Evolutionary conservation across 1,140 invertebrate species (phyloP).

Genomic region (Drosophila burlai): DNA sequence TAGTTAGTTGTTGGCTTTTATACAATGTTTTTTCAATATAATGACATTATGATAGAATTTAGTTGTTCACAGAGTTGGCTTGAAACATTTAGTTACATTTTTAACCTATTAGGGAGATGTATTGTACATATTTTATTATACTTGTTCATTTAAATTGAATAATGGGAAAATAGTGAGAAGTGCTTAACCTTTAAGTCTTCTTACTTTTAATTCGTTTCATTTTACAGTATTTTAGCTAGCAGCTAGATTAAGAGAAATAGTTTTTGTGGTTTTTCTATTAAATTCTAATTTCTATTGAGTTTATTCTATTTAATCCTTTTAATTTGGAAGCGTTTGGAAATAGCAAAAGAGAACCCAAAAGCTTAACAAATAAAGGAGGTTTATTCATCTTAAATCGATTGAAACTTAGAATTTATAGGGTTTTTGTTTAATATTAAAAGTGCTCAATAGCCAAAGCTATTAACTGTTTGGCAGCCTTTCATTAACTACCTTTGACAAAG

Average conservation of each 20-base stretch:
- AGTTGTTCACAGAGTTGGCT: neutral
- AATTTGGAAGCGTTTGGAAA: neutral
- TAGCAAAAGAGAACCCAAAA: neutral
- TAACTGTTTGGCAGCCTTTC: slow-evolving; percentile 1
- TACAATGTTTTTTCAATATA: neutral
- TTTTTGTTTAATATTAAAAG: neutral
- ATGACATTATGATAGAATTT: neutral
- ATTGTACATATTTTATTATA: too few species aligned
- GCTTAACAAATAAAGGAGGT: neutral
- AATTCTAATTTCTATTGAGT: neutral
- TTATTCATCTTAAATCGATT: neutral
- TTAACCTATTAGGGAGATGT: neutral
- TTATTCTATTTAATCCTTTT: too few species aligned
- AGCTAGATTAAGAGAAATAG: neutral
- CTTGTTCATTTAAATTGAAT: neutral
- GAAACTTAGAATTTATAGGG: too few species aligned
- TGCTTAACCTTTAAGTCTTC: too few species aligned
- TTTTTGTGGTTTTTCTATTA: neutral
- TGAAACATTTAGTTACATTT: neutral
- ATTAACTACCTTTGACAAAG: neutral
- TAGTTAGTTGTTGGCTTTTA: neutral
- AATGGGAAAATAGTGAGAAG: neutral
- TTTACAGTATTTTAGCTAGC: neutral
- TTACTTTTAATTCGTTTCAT: neutral
- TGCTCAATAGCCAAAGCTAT: too few species aligned